Evolutionary conservation across 2,888 invertebrate species (phyloP).

Genomic region (Lepidochitona cinerea): DNA sequence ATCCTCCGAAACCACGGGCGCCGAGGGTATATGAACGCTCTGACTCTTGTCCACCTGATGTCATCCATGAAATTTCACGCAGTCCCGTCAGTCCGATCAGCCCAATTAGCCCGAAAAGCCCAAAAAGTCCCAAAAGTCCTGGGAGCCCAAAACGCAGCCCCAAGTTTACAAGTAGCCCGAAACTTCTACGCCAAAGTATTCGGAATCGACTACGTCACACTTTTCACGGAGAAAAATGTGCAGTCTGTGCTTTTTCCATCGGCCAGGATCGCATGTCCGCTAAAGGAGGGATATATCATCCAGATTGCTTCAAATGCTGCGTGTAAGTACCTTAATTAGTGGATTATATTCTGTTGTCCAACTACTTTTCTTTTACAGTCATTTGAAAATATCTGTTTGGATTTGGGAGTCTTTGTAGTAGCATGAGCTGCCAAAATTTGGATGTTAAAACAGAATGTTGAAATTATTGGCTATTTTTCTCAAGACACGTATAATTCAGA

Average conservation of each 20-base stretch:
- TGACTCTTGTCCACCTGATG: not conserved
- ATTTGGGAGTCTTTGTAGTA: too few species aligned
- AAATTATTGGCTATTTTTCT: too few species aligned
- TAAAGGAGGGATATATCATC: conserved; percentile 42
- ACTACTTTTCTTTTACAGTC: too few species aligned
- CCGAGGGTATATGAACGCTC: not conserved
- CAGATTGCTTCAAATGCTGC: conserved; percentile 51
- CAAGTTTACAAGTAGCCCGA: not conserved
- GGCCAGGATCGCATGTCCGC: conserved; percentile 47
- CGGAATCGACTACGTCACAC: not conserved
- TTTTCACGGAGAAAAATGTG: conserved; percentile 33
- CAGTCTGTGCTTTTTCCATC: conserved; percentile 48
- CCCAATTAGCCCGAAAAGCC: not conserved
- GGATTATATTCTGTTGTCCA: too few species aligned
- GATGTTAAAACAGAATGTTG: too few species aligned
- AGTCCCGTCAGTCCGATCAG: not conserved
- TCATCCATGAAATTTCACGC: not conserved
- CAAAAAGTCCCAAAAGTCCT: not conserved
- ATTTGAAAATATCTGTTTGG: too few species aligned
- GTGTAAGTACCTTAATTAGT: conserved; percentile 50
- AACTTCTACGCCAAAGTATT: not conserved
- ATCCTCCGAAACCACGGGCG: too few species aligned
- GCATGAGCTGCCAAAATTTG: too few species aligned
- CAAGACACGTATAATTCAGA: too few species aligned
- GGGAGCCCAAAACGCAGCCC: not conserved